Evolutionary conservation across 2,888 invertebrate genomes (phyloP).

Genomic region (Globia sparganii): DNA sequence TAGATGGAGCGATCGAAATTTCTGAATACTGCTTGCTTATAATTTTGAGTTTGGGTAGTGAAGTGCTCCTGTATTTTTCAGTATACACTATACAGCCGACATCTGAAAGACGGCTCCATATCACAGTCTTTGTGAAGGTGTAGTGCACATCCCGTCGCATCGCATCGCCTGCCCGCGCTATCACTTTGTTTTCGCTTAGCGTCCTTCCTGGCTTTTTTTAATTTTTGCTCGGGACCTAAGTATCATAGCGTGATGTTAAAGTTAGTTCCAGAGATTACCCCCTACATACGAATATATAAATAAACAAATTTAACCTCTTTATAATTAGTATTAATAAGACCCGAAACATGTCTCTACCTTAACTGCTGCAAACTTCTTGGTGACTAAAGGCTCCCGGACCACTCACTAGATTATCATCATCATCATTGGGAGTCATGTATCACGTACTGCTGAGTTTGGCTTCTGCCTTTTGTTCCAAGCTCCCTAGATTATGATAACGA

Average conservation of each 20-base stretch:
- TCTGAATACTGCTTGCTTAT: constrained; percentile 1
- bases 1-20: background rate
- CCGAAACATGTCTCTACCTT: background rate
- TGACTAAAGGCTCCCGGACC: background rate
- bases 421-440: background rate
- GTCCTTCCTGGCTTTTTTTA: no score
- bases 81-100: background rate
- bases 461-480: background rate
- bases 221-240: no score
- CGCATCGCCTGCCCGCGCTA: no score
- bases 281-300: no score
- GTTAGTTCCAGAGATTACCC: no score
- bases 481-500: background rate
- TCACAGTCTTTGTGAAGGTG: background rate
- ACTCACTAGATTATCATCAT: no score
- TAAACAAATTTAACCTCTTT: no score
- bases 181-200: no score
- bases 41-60: background rate
- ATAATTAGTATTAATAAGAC: background rate
- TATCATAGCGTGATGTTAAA: no score
- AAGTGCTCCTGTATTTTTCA: background rate
- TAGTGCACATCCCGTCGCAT: background rate
- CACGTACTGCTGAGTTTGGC: background rate
- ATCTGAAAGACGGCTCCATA: background rate
- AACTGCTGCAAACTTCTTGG: background rate